Conservation (phyloP, 2,113 vertebrate genomes). For the Typhlomys cinereus region DNA sequence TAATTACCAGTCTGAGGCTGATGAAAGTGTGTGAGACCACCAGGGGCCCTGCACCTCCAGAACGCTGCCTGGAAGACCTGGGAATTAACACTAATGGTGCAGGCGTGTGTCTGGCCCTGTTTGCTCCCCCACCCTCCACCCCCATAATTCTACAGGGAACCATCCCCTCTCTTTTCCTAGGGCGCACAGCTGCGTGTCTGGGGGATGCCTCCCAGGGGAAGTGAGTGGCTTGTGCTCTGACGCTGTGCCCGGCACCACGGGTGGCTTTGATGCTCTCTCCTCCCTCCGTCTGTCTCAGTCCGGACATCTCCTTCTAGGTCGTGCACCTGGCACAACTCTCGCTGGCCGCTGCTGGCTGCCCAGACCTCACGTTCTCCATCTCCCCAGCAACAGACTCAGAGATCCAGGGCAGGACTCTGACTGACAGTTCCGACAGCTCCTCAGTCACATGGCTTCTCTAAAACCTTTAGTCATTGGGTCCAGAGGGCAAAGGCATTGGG, state of each 20-base stretch:
- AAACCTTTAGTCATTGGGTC: background rate
- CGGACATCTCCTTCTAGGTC: background rate
- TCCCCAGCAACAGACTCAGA: background rate
- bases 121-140: background rate
- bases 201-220: rapidly evolving
- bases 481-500: background rate
- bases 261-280: background rate
- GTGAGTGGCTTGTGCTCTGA: background rate
- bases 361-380: background rate
- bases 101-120: background rate
- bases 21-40: background rate
- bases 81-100: slow-evolving; percentile 9
- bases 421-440: background rate
- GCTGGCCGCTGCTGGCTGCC: background rate
- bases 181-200: rapidly evolving
- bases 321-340: background rate
- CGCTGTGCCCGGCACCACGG: rapidly evolving
- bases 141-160: background rate
- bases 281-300: background rate
- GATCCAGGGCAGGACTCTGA: slow-evolving; percentile 7
- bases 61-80: background rate
- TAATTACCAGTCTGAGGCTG: slow-evolving; percentile 55
- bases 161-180: background rate
- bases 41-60: background rate
- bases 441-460: background rate